Base-by-base conservation (phyloP, 2,113 vertebrate species). In the Lanius ludovicianus region DNA sequence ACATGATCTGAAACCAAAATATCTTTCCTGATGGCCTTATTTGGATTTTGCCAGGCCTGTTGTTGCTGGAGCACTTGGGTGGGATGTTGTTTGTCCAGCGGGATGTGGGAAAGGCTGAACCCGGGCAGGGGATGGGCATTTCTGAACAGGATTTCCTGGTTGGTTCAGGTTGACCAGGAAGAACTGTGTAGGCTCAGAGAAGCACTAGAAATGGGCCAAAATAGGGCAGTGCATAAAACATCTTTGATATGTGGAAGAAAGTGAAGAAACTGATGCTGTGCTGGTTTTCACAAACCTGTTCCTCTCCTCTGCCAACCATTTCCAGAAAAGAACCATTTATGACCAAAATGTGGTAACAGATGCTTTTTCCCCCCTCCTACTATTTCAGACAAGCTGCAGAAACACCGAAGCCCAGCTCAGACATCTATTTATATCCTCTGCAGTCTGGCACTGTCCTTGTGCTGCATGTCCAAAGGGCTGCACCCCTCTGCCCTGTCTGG, bases 111-210 rank as follows among this genome's bases (percentile, higher is more conserved):
- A 93, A 74, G 0, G 9, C 46, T 44, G 52, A 70, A 24, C 71
- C 44, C 19, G 37, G 33, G 19, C 73, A 68, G 52, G 22, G 28
- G 7, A 22, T 33, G 21, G 13, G 18, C 47, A 22, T 91, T 92
- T 91, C 64, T 88, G 42, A 65, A 6, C 9, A n/a, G 47, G 68
- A 68, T 74, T 96, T 95, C 84, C 86, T 89, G 59, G 33, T 31
- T 74, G 25, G 50, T 68, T 95, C 25, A 75, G 39, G 30, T 22
- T 71, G 64, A 63, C 63, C 57, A 85, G 71, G 57, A 80, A 77
- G 71, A 85, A 30, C n/a, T 46, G 25, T 1, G 1, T 27, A 50
- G 37, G 46, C 42, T 57, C 2, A 8, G 31, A 46, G 41, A 92
- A 57, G n/a, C 10, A n/a, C 13, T 21, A 57, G 71, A 65, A 90